A percentile compares a stretch with the other conserved stretches of the same genome.
Conservation (phyloP, 2,888 invertebrate genomes). For the Lobophora halterata region DNA sequence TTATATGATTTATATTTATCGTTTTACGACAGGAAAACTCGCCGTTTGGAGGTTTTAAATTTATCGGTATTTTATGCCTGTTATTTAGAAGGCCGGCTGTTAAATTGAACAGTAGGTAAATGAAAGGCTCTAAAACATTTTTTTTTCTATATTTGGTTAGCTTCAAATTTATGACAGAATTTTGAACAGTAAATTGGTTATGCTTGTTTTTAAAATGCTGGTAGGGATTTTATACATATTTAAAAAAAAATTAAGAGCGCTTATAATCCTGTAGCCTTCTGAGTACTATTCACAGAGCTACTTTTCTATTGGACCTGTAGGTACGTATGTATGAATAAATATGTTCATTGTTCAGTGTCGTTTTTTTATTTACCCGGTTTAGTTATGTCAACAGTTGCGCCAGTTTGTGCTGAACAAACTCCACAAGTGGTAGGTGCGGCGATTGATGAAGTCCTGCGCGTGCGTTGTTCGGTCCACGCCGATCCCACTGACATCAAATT, state of each 20-base stretch:
- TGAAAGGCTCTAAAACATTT: slow-evolving; percentile 20
- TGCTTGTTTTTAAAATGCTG: too few relatives aligned
- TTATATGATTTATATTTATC: slow-evolving; percentile 57
- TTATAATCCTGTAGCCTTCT: too few relatives aligned
- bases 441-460: slow-evolving; percentile 89
- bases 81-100: slow-evolving; percentile 41
- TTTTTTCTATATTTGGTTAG: slow-evolving; percentile 6
- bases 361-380: too few relatives aligned
- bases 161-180: background rate
- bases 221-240: too few relatives aligned
- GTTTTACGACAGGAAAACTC: slow-evolving; percentile 53
- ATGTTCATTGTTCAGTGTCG: too few relatives aligned
- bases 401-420: slow-evolving; percentile 87
- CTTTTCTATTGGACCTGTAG: too few relatives aligned
- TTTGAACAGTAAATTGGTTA: too few relatives aligned
- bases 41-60: slow-evolving; percentile 53
- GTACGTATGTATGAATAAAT: too few relatives aligned
- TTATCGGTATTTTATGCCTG: slow-evolving; percentile 52
- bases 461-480: slow-evolving; percentile 91
- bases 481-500: slow-evolving; percentile 92
- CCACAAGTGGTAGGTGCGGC: slow-evolving; percentile 92
- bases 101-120: slow-evolving; percentile 30
- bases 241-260: too few relatives aligned
- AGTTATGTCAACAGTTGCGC: slow-evolving; percentile 83
- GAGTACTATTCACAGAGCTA: too few relatives aligned